These are phyloP conservation scores for Bombus ignitus DNA, from an alignment of 1,140 invertebrate genomes.

Conservation along the genomic window DNA sequence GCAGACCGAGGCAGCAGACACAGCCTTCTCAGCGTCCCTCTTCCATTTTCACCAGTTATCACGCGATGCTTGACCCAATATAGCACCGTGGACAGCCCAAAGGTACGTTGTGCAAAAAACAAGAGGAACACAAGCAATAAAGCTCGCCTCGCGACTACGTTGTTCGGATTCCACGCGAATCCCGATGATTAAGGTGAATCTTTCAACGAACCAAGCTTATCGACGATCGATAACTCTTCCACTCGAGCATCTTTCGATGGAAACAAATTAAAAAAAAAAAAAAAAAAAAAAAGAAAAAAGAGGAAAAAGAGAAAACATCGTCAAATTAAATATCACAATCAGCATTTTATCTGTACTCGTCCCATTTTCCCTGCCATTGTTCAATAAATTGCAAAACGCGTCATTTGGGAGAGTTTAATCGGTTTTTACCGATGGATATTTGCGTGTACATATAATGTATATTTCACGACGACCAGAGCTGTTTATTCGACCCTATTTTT, in stretches of 20 bases:
- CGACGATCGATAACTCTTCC: background rate
- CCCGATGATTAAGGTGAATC: background rate
- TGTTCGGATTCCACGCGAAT: background rate
- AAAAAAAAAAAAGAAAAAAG: too few relatives aligned
- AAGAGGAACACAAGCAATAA: constrained; percentile 3
- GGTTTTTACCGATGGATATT: background rate
- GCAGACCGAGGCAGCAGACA: background rate
- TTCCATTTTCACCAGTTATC: constrained; percentile 30
- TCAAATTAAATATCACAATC: background rate
- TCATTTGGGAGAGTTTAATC: background rate
- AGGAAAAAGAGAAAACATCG: background rate
- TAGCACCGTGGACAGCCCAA: constrained; percentile 8
- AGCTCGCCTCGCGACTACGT: background rate
- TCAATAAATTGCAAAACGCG: background rate
- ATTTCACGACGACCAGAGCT: background rate
- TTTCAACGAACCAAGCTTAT: background rate
- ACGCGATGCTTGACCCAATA: constrained; percentile 42
- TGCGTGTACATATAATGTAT: background rate
- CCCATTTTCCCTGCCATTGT: background rate
- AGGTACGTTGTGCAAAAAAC: constrained; percentile 26
- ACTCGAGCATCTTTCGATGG: too few relatives aligned
- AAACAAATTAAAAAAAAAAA: background rate
- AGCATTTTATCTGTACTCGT: background rate
- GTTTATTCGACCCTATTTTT: constrained; percentile 13
- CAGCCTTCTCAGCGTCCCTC: background rate